phyloP scores from a whole-genome alignment of 2,113 vertebrate genomes.

The Campylorhamphus procurvoides region DNA sequence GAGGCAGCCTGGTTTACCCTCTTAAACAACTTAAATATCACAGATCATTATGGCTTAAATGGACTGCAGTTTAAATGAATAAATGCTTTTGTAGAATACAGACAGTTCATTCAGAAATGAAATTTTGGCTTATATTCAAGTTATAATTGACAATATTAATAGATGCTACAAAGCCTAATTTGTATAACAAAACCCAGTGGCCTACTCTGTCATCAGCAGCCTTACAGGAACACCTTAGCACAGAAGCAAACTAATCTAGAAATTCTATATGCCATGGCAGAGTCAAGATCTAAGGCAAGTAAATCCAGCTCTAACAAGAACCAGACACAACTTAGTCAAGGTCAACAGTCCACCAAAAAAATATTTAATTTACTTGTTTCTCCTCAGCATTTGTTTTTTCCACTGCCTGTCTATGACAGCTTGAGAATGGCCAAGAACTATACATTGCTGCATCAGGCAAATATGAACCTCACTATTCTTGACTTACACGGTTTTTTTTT shows the following conservation, averaged over 20 bases:
- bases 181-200: not conserved
- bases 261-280: not conserved
- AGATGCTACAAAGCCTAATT: not conserved
- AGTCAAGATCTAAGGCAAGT: not conserved
- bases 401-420: not conserved
- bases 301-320: not conserved
- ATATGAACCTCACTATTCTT: not conserved
- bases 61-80: not conserved
- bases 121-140: not conserved
- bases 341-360: not conserved
- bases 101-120: not conserved
- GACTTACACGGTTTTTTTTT: accelerated
- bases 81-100: not conserved
- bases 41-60: not conserved
- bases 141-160: constrained; percentile 9
- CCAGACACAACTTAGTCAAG: not conserved
- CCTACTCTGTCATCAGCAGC: not conserved
- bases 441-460: not conserved
- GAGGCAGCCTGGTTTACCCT: not conserved
- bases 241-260: not conserved
- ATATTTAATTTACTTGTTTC: not conserved
- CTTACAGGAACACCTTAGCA: not conserved
- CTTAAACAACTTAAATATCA: not conserved
- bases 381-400: not conserved
- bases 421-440: not conserved